phyloP scores from a whole-genome alignment of 2,888 invertebrate genomes.

The Pheosia gnoma region DNA sequence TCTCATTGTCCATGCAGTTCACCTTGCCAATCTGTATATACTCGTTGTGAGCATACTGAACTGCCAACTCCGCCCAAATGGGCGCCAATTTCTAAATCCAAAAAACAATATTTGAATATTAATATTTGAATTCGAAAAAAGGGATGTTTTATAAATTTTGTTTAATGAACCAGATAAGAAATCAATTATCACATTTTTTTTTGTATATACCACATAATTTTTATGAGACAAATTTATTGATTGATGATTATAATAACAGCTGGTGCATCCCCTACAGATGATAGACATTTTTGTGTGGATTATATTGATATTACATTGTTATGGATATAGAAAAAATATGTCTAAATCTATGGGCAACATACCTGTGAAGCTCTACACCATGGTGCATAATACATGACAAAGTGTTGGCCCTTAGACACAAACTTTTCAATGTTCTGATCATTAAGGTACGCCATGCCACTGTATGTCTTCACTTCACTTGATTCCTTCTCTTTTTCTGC shows the following conservation, averaged over 20 bases:
- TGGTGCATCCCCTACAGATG: too few species aligned
- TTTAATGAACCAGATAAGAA: too few species aligned
- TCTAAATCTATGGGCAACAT: conserved; percentile 20
- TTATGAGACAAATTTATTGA: too few species aligned
- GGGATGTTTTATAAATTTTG: too few species aligned
- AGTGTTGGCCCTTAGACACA: conserved; percentile 90
- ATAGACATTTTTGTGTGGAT: too few species aligned
- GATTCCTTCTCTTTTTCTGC: conserved; percentile 40
- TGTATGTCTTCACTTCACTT: conserved; percentile 82
- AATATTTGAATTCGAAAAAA: too few species aligned
- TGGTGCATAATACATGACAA: conserved; percentile 96
- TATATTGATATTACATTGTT: too few species aligned
- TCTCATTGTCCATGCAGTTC: conserved; percentile 91
- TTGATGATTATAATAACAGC: too few species aligned
- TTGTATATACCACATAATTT: too few species aligned
- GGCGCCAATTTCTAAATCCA: conserved; percentile 88
- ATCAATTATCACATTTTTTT: too few species aligned
- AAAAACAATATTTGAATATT: not conserved
- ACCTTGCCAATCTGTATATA: conserved; percentile 91
- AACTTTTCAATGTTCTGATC: conserved; percentile 90
- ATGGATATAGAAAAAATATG: too few species aligned
- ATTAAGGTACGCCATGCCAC: conserved; percentile 88
- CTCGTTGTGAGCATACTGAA: conserved; percentile 86
- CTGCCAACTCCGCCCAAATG: conserved; percentile 92
- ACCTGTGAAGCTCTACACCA: conserved; percentile 96